Evolutionary conservation across 1,140 invertebrate species (phyloP).

Genomic region (Dendroctonus ponderosae): DNA sequence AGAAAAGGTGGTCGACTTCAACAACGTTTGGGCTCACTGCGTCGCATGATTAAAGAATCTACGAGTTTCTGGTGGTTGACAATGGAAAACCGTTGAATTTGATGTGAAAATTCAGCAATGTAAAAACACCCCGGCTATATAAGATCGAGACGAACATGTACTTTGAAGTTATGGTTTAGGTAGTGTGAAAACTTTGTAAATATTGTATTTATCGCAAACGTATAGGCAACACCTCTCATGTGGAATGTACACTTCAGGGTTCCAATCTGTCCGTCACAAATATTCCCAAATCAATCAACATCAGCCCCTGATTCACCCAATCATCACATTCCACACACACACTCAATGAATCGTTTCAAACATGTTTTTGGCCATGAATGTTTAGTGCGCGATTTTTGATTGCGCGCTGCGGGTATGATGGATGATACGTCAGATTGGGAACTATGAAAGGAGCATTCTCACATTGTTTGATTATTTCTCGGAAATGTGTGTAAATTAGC

Average conservation of each 20-base stretch:
- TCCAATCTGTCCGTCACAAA: slow-evolving; percentile 59
- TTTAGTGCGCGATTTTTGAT: slow-evolving; percentile 10
- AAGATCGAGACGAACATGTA: not conserved
- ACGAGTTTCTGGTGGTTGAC: no score
- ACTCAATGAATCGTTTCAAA: not conserved
- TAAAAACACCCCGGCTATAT: no score
- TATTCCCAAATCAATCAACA: slow-evolving; percentile 37
- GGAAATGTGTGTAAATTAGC: slow-evolving; percentile 10
- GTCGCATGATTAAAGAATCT: no score
- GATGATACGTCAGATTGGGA: slow-evolving; percentile 45
- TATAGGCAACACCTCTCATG: slow-evolving; percentile 44
- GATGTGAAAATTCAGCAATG: no score
- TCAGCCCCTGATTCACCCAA: slow-evolving; percentile 34
- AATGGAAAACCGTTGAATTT: no score
- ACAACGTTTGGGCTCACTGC: no score
- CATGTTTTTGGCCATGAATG: slow-evolving; percentile 8
- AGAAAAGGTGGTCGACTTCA: no score
- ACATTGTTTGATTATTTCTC: slow-evolving; percentile 53
- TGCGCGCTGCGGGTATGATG: slow-evolving; percentile 40
- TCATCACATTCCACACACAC: slow-evolving; percentile 43
- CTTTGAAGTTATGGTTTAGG: slow-evolving; percentile 29
- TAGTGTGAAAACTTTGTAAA: slow-evolving; percentile 36
- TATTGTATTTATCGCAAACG: slow-evolving; percentile 27
- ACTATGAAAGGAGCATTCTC: slow-evolving; percentile 64
- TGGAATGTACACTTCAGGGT: slow-evolving; percentile 63